phyloP scores from a whole-genome alignment of 2,888 invertebrate genomes.

The Dryobotodes eremita region DNA sequence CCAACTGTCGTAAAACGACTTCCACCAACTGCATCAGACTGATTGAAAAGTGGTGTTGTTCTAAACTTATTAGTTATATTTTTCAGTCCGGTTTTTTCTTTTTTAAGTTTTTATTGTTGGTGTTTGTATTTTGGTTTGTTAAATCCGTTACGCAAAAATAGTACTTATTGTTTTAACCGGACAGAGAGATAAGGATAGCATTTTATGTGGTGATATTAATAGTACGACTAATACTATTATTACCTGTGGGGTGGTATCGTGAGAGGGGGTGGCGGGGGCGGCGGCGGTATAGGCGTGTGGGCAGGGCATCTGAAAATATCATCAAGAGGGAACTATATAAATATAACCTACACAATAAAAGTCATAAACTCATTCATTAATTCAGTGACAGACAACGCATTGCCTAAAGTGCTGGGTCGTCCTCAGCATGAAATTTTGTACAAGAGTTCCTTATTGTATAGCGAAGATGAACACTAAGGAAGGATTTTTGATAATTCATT shows the following conservation, averaged over 20 bases:
- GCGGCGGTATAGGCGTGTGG: conserved; percentile 91
- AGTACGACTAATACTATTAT: conserved; percentile 37
- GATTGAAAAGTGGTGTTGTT: not conserved
- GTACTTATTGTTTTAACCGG: not conserved
- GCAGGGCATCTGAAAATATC: conserved; percentile 89
- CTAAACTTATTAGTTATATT: too few relatives aligned
- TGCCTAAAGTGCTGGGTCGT: not conserved
- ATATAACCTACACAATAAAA: conserved; percentile 19
- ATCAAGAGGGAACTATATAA: conserved; percentile 54
- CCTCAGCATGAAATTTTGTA: not conserved
- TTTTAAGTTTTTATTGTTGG: not conserved
- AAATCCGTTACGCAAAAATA: not conserved
- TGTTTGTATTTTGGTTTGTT: too few relatives aligned
- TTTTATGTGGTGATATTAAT: conserved; percentile 16
- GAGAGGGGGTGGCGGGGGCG: conserved; percentile 91
- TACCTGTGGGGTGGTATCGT: conserved; percentile 90
- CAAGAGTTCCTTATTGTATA: not conserved
- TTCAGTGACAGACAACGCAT: not conserved
- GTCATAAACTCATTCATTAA: too few relatives aligned
- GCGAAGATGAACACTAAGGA: not conserved
- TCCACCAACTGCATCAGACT: not conserved
- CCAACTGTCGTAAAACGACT: not conserved
- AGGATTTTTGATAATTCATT: not conserved
- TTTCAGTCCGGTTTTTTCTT: not conserved
- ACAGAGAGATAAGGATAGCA: not conserved